phyloP scores from a whole-genome alignment of 2,888 invertebrate genomes.

The Sussaba pulchella region DNA sequence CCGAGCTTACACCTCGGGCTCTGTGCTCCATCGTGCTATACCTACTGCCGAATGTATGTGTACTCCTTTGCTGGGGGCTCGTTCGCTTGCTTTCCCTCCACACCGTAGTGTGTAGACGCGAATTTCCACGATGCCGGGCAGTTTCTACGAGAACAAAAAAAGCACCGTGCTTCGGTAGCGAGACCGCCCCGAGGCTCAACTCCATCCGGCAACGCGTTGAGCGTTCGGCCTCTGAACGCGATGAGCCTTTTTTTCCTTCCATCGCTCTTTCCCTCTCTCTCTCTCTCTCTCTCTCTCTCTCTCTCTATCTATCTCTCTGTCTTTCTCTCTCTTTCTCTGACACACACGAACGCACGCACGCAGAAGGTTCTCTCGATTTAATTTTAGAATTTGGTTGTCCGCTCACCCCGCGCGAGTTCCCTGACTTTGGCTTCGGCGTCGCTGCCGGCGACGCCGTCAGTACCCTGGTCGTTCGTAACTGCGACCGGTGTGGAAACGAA shows the following conservation, averaged over 20 bases:
- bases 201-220: conserved; percentile 63
- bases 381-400: conserved; percentile 78
- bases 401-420: conserved; percentile 66
- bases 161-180: conserved; percentile 18
- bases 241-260: conserved; percentile 10
- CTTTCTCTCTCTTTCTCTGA: too few relatives aligned
- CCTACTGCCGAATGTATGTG: conserved; percentile 25
- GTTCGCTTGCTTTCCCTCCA: not conserved
- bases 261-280: conserved; percentile 5
- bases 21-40: not conserved
- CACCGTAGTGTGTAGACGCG: not conserved
- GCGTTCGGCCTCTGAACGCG: conserved; percentile 30
- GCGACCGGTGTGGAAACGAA: conserved; percentile 58
- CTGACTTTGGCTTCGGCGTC: conserved; percentile 38
- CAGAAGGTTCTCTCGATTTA: conserved; percentile 72
- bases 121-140: conserved; percentile 19
- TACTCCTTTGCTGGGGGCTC: not conserved
- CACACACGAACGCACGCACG: conserved; percentile 27
- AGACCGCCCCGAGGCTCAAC: conserved; percentile 41
- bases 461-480: conserved; percentile 63
- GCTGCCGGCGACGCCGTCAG: conserved; percentile 61
- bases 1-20: conserved; percentile 37
- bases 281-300: not conserved
- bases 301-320: conserved; percentile 28
- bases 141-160: conserved; percentile 56